Conservation (phyloP, 2,797 vertebrate genomes). For the Chrysocyon brachyurus region DNA sequence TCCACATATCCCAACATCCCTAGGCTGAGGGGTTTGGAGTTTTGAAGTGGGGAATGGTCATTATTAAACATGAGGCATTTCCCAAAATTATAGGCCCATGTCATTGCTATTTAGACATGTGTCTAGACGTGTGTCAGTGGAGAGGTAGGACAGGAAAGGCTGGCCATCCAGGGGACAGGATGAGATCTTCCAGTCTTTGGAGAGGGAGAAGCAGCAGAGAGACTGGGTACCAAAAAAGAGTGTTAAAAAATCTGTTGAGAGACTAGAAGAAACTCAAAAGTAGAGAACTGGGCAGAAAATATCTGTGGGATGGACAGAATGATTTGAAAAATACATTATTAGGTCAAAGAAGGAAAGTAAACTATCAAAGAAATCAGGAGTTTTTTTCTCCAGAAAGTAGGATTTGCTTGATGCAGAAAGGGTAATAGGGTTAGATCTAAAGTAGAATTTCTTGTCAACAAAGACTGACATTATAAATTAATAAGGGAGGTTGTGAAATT, state of each 20-base stretch:
- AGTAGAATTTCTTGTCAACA: slow-evolving; percentile 63
- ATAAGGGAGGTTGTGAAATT: slow-evolving; percentile 38
- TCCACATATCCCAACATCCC: background rate
- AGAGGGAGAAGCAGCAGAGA: background rate
- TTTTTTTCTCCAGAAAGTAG: slow-evolving; percentile 53
- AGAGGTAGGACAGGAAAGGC: background rate
- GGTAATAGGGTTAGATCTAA: background rate
- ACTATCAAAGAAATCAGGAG: slow-evolving; percentile 37
- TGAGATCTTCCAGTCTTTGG: background rate
- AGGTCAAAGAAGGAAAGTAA: slow-evolving; percentile 17
- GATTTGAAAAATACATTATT: slow-evolving; percentile 40
- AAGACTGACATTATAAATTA: slow-evolving; percentile 64
- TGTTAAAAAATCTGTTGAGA: slow-evolving; percentile 11
- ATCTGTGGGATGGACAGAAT: background rate
- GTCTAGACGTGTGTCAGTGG: background rate
- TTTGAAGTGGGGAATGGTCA: background rate
- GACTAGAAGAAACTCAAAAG: background rate
- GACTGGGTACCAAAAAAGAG: background rate
- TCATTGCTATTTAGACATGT: background rate
- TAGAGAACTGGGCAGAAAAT: background rate
- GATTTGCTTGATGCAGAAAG: slow-evolving; percentile 7
- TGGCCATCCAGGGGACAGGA: background rate
- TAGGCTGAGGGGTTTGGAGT: background rate
- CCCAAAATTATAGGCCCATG: background rate
- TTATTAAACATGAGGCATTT: background rate